Evolutionary conservation across 1,140 invertebrate species (phyloP).

Genomic region (Atopsyche davidsoni): DNA sequence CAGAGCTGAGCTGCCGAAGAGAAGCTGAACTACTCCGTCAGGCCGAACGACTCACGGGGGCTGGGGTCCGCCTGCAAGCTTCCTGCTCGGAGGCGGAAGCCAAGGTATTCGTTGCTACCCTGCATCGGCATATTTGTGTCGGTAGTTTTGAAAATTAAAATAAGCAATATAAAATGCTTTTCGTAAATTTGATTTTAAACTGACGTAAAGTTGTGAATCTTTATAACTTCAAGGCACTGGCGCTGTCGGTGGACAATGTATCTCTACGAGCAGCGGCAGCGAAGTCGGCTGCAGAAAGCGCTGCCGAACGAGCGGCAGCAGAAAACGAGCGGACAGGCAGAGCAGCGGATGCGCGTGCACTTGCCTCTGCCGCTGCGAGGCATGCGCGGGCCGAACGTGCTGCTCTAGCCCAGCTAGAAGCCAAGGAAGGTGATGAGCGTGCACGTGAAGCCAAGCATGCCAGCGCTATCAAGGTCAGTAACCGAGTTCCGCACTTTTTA

Average conservation of each 20-base stretch:
- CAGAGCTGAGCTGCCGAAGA: conserved; percentile 16
- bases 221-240: conserved; percentile 35
- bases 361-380: conserved; percentile 37
- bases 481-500: background rate
- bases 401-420: conserved; percentile 30
- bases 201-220: background rate
- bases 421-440: conserved; percentile 40
- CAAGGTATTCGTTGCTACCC: conserved; percentile 12
- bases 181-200: too few species aligned
- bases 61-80: conserved; percentile 24
- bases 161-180: too few species aligned
- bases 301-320: conserved; percentile 32
- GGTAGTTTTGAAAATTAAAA: too few species aligned
- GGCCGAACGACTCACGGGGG: conserved; percentile 21
- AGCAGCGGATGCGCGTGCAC: conserved; percentile 37
- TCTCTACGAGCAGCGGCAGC: conserved; percentile 35
- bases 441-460: conserved; percentile 42
- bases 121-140: background rate
- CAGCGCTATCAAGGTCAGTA: conserved; percentile 40
- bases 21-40: conserved; percentile 25
- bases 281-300: conserved; percentile 16
- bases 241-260: conserved; percentile 38
- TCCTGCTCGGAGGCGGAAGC: conserved; percentile 27
- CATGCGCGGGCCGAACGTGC: conserved; percentile 36
- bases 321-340: conserved; percentile 35